Evolutionary conservation across 2,113 vertebrate species (phyloP).

Genomic region (Petaurus breviceps): DNA sequence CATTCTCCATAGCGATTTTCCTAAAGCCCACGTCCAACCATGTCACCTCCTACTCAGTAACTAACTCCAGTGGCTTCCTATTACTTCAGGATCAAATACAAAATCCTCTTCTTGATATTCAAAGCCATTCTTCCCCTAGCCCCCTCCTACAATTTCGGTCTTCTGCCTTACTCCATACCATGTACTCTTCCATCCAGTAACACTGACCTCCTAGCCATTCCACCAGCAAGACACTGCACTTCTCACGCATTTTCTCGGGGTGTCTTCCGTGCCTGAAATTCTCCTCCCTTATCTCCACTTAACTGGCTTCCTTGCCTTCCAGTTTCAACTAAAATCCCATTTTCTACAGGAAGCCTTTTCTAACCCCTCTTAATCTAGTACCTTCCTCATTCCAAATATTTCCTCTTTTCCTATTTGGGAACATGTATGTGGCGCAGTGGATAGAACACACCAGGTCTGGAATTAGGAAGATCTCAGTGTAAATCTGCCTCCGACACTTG

Average conservation of each 20-base stretch:
- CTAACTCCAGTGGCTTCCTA: not conserved
- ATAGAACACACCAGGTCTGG: not conserved
- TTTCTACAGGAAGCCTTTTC: not conserved
- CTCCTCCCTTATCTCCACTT: not conserved
- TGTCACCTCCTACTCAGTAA: not conserved
- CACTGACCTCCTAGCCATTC: not conserved
- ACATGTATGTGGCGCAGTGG: not conserved
- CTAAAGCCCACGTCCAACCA: not conserved
- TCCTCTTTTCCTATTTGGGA: not conserved
- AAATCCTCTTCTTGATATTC: not conserved
- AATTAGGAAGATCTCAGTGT: not conserved
- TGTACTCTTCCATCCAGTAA: not conserved
- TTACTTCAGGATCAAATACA: not conserved
- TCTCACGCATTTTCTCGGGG: not conserved
- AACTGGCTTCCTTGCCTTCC: not conserved
- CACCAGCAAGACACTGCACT: no score
- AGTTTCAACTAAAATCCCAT: not conserved
- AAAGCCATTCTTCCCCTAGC: not conserved
- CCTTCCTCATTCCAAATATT: not conserved
- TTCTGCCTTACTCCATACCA: not conserved
- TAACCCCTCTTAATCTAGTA: not conserved
- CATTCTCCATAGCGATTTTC: not conserved
- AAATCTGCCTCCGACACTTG: not conserved
- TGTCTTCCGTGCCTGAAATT: not conserved
- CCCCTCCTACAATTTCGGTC: not conserved